Percentiles rank a stretch among this genome's conserved stretches.
Evolutionary conservation across 1,140 invertebrate species (phyloP).

Genomic region (Drosophila bocki): DNA sequence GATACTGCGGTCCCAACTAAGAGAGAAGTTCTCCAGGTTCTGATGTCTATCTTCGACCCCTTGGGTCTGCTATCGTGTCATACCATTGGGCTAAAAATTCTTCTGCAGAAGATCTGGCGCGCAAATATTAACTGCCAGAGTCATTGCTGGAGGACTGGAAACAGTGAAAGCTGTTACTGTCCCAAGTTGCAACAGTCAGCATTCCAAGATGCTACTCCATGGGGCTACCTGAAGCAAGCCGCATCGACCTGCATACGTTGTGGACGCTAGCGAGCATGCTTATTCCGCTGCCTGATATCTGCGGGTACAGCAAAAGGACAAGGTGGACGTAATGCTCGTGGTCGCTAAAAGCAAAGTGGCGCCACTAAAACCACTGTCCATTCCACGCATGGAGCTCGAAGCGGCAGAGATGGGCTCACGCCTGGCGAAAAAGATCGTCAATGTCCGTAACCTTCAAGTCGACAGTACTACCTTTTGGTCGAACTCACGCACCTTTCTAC

Average conservation of each 20-base stretch:
- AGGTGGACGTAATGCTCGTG: not conserved
- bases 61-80: not conserved
- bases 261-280: too few relatives aligned
- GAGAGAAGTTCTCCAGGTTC: not conserved
- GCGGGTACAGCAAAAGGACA: not conserved
- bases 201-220: conserved; percentile 6
- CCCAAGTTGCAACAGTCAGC: not conserved
- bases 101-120: conserved; percentile 1
- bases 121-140: not conserved
- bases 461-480: not conserved
- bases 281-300: not conserved
- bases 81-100: not conserved
- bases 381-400: too few relatives aligned
- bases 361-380: not conserved
- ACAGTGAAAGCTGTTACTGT: not conserved
- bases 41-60: not conserved
- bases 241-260: not conserved
- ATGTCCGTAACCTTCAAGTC: not conserved
- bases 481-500: not conserved
- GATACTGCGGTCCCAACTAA: not conserved
- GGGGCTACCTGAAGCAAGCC: not conserved
- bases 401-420: not conserved
- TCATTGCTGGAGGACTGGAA: not conserved
- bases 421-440: not conserved
- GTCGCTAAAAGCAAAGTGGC: conserved; percentile 5